Evolutionary conservation across 2,113 vertebrate genomes (phyloP).

Genomic region (Aplodontia rufa): DNA sequence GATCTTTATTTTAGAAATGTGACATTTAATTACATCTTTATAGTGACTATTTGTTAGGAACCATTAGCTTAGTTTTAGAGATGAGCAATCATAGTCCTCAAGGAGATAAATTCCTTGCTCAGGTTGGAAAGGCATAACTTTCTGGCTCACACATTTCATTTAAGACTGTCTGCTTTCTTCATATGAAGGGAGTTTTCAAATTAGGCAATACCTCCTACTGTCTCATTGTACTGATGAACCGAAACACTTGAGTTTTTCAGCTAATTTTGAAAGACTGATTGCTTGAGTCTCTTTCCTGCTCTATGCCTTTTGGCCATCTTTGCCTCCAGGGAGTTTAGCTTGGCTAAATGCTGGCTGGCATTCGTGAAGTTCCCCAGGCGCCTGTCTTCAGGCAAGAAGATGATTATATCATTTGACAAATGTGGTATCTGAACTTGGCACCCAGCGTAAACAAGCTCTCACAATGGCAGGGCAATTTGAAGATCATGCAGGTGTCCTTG

Average conservation of each 20-base stretch:
- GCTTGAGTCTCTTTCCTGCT: neutral
- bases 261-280: constrained; percentile 29
- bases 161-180: neutral
- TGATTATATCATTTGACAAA: constrained; percentile 50
- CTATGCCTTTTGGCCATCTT: neutral
- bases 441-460: constrained; percentile 30
- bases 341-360: neutral
- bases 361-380: neutral
- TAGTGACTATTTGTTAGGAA: neutral
- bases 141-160: neutral
- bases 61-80: neutral
- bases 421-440: constrained; percentile 50
- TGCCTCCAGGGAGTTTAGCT: neutral
- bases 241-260: constrained; percentile 35
- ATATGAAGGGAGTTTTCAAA: constrained; percentile 31
- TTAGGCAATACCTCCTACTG: neutral
- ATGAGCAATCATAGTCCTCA: neutral
- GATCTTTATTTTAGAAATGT: neutral
- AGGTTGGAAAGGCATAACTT: neutral
- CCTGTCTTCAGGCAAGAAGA: constrained; percentile 5
- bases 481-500: constrained; percentile 48
- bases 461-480: constrained; percentile 42
- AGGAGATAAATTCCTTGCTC: neutral
- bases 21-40: neutral
- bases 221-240: neutral